These are phyloP conservation scores for Listrodromus nycthemerus DNA, from an alignment of 2,888 invertebrate species.

Conservation along the genomic window DNA sequence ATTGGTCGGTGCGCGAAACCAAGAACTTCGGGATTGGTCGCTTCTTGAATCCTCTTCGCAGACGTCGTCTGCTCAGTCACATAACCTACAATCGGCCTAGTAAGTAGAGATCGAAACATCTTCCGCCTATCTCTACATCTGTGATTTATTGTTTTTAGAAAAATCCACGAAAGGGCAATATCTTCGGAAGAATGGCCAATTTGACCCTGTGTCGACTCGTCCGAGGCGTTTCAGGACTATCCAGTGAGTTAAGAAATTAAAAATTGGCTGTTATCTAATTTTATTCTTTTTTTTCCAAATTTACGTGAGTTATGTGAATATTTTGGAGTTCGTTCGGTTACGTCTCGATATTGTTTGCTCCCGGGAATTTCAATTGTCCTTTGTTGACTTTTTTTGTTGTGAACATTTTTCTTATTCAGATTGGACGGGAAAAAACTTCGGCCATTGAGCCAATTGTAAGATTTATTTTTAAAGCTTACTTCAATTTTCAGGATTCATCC, in stretches of 20 bases:
- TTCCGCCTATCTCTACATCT: constrained; percentile 14
- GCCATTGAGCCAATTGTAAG: neutral
- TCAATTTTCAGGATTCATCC: constrained; percentile 45
- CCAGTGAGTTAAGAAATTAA: constrained; percentile 57
- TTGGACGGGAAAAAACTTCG: neutral
- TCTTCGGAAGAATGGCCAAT: constrained; percentile 64
- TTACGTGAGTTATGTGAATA: constrained; percentile 11
- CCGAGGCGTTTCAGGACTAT: constrained; percentile 55
- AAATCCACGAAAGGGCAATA: neutral
- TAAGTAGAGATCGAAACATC: constrained; percentile 10
- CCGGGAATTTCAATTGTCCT: neutral
- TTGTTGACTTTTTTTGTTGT: neutral
- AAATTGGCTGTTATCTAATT: constrained; percentile 58
- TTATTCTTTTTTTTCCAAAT: neutral
- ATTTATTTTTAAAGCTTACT: neutral
- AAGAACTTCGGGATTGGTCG: neutral
- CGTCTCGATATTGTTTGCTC: neutral
- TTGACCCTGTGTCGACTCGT: constrained; percentile 63
- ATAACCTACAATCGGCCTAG: constrained; percentile 33
- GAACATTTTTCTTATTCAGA: neutral
- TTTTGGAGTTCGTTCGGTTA: neutral
- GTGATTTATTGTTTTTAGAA: constrained; percentile 21
- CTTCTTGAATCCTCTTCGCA: constrained; percentile 18
- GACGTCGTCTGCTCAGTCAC: constrained; percentile 53
- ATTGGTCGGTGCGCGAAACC: neutral